Evolutionary conservation across 2,113 vertebrate species (phyloP), one percentile per base, ranked within the genome.

Genomic region (Isichthys henryi): DNA sequence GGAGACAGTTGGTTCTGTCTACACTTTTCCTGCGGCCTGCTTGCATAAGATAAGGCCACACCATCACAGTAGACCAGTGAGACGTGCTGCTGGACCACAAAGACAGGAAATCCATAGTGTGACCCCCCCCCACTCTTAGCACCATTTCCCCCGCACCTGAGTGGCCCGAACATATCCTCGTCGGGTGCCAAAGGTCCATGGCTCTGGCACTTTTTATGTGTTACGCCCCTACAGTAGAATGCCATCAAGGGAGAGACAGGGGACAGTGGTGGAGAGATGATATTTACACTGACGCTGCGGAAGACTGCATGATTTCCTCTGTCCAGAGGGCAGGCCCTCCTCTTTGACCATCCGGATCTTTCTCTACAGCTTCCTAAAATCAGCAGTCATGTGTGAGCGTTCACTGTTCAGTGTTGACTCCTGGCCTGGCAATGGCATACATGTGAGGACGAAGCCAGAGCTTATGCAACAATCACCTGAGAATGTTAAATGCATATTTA

Each of bases 91-190:
- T 39, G 58, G 27, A 52, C 53, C 88, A 92, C 91, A 92, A 92
- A 90, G 27, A 53, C 88, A 89, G 91, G 91, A 92, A 92, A 56
- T 50, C 62, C 43, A 45, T 88, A 90, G 88, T 83, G 86, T 70
- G 62, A 13, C 62, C 62, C 62, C 49, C 17, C 62, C 19, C 9
- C 9, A 10, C 56, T 46, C 21, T 8, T 35, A 85, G 56, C 15
- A 21, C 23, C 6, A 52, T 80, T 90, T 90, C 90, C 90, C 23
- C 31, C 58, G 45, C 87, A 88, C 91, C 80, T 88, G 88, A 85
- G 86, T 48, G 39, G 35, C 50, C 31, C 52, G 74, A 53, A 88
- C 43, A 43, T 45, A 31, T n/a, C 4, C 43, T 19, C 31, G 85
- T n/a, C 31, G 3, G 31, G 49, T 13, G 9, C 35, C 13, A 17